Evolutionary conservation across 2,888 invertebrate genomes (phyloP).

Genomic region (Euplagia quadripunctaria): DNA sequence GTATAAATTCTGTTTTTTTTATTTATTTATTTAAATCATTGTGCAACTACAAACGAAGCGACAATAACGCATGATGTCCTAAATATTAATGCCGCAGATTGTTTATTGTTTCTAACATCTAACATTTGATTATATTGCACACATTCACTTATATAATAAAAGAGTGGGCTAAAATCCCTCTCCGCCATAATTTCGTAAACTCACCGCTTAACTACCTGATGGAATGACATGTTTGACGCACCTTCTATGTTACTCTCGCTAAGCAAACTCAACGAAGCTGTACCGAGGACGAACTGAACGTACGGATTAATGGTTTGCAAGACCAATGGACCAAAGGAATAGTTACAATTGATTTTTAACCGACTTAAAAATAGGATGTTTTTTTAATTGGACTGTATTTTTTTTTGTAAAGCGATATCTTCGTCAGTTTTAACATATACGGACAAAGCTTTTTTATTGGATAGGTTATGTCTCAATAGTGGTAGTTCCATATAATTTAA

Average conservation of each 20-base stretch:
- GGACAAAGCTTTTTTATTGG: neutral
- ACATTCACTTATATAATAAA: conserved; percentile 79
- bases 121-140: conserved; percentile 83
- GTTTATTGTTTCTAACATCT: conserved; percentile 72
- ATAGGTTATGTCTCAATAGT: neutral
- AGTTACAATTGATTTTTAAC: neutral
- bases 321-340: conserved; percentile 23
- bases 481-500: neutral
- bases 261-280: conserved; percentile 77
- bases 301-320: conserved; percentile 33
- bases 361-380: neutral
- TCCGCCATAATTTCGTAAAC: conserved; percentile 86
- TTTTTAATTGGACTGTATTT: neutral
- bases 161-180: conserved; percentile 86
- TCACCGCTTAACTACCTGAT: conserved; percentile 86
- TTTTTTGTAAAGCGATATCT: neutral
- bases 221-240: conserved; percentile 82
- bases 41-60: conserved; percentile 2
- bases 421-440: neutral
- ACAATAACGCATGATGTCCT: conserved; percentile 51
- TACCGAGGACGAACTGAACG: conserved; percentile 49
- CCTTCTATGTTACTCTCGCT: conserved; percentile 71
- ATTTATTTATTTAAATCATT: neutral
- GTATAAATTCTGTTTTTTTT: neutral
- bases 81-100: conserved; percentile 62